Percentiles rank a stretch among this genome's conserved stretches.
Conservation (phyloP, 2,888 invertebrate genomes). For the Diachrysia chrysitis region DNA sequence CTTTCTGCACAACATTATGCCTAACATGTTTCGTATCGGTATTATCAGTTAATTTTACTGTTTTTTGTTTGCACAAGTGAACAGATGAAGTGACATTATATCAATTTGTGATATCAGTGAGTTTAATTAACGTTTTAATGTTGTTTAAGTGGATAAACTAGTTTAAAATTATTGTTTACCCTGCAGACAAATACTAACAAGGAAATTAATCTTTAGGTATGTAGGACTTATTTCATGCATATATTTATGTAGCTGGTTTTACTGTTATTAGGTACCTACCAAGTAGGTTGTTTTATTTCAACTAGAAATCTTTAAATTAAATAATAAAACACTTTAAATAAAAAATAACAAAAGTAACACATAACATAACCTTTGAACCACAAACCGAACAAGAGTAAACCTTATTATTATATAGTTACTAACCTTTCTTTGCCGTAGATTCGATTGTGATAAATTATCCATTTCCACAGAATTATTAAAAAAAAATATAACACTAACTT, state of each 20-base stretch:
- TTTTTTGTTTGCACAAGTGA: conserved; percentile 6
- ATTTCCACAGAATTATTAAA: conserved; percentile 16
- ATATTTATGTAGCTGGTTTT: neutral
- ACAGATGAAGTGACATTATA: neutral
- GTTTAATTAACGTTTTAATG: neutral
- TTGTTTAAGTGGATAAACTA: neutral
- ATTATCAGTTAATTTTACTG: neutral
- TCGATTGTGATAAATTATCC: conserved; percentile 62
- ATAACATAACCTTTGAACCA: conserved; percentile 20
- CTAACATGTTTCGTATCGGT: conserved; percentile 1
- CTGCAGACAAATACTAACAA: neutral
- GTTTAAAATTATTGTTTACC: neutral
- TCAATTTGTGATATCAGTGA: neutral
- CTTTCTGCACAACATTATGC: neutral
- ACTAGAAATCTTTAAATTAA: neutral
- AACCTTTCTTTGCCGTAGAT: conserved; percentile 79
- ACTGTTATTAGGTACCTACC: neutral
- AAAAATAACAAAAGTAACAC: neutral
- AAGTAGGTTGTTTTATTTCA: neutral
- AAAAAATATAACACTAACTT: neutral
- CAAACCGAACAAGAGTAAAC: neutral
- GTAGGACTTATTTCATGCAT: neutral
- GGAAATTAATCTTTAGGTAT: neutral
- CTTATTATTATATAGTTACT: conserved; percentile 30
- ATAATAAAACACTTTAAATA: neutral